These are phyloP conservation scores for Pseudopodoces humilis DNA, from an alignment of 2,113 vertebrate genomes.

Conservation along the genomic window DNA sequence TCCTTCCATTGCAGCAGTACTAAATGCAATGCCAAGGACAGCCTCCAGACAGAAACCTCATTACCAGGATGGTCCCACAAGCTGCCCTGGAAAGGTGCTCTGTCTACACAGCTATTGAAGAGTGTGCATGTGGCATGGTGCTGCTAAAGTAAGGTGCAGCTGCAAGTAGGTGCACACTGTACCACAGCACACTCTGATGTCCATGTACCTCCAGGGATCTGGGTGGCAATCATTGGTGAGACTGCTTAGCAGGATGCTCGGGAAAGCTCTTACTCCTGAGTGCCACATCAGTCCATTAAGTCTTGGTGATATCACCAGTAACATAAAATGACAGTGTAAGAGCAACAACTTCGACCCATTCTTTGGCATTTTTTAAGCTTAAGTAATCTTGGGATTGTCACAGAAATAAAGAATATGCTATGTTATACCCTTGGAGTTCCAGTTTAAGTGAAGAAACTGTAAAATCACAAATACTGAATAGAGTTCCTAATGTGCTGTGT, in stretches of 20 bases:
- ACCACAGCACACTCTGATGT: not conserved
- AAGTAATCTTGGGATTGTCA: not conserved
- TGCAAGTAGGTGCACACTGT: not conserved
- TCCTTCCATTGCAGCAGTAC: not conserved
- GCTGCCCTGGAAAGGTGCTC: not conserved
- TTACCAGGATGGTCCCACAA: not conserved
- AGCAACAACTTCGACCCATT: not conserved
- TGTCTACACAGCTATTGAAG: not conserved
- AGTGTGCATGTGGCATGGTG: not conserved
- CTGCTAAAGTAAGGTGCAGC: not conserved
- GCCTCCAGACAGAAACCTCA: not conserved
- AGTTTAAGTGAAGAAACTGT: not conserved
- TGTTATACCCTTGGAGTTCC: not conserved
- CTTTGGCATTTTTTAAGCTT: not conserved
- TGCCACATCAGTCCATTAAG: not conserved
- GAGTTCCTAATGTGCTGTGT: constrained; percentile 3
- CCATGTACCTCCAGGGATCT: not conserved
- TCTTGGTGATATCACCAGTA: not conserved
- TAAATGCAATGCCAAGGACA: not conserved
- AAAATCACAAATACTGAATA: not conserved
- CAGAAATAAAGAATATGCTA: not conserved
- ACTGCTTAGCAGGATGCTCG: not conserved
- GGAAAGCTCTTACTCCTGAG: not conserved
- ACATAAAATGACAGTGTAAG: not conserved
- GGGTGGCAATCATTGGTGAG: not conserved